Conservation (phyloP, 2,113 vertebrate species). For the Limnothrissa miodon region DNA sequence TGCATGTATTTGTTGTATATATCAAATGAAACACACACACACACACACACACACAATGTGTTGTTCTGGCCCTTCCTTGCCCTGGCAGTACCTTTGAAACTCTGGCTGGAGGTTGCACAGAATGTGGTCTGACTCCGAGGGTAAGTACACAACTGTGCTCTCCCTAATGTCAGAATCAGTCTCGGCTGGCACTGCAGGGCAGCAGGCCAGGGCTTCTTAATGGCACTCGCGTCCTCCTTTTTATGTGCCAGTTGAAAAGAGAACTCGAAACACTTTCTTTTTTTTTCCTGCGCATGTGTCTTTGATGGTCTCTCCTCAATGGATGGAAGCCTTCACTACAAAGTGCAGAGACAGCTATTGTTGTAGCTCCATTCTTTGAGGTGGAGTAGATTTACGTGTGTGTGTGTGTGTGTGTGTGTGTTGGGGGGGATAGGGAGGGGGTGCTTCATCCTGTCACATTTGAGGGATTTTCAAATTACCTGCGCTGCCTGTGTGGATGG, state of each 20-base stretch:
- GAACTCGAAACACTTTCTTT: constrained; percentile 19
- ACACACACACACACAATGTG: neutral
- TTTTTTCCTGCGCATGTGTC: neutral
- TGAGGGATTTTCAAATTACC: constrained; percentile 41
- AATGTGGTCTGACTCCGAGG: constrained; percentile 10
- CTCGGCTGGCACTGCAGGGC: constrained; percentile 12
- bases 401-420: too few species aligned
- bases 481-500: constrained; percentile 47
- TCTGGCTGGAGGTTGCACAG: constrained; percentile 10
- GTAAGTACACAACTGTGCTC: constrained; percentile 29
- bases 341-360: constrained; percentile 21
- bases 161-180: constrained; percentile 29
- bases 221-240: constrained; percentile 3
- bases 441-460: constrained; percentile 33
- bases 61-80: constrained; percentile 20
- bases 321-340: constrained; percentile 18
- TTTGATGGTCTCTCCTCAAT: constrained; percentile 20
- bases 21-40: neutral
- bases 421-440: too few species aligned
- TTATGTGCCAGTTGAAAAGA: constrained; percentile 5
- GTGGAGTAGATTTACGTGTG: too few species aligned
- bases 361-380: constrained; percentile 9
- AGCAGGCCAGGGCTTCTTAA: neutral
- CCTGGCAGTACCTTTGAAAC: constrained; percentile 1
- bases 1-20: constrained; percentile 16